Base-by-base conservation (phyloP, 2,888 invertebrate genomes). In the Pherbina coryleti region DNA sequence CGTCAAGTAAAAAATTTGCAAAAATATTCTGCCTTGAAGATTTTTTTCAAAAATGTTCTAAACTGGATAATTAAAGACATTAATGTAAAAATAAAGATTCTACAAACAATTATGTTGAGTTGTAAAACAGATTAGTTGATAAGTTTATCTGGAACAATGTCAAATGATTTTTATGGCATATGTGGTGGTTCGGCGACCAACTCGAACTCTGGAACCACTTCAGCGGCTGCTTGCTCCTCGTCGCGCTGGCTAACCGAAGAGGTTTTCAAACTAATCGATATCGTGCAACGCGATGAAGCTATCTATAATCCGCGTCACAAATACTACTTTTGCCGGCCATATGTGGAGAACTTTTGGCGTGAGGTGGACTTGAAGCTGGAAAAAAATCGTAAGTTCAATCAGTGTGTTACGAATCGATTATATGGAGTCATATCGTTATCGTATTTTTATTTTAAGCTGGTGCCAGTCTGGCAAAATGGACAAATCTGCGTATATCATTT, bases 321-420 rank as follows among this genome's bases (percentile, higher is more conserved):
- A 70, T 88, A 89, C 76, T 89, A 89, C 78, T 89, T 89, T 70
- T 89, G 89, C 78, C 84, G 89, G 5, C 88, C 89, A 0, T 89
- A 88, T 79, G 89, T 89, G 17, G 89, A 89, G 75, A 89, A 88
- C 81, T 88, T 89, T 70, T 89, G 89, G 89, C 86, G 88, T 19
- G 88, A 89, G 76, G 88, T 89, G 22, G 89, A 89, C 76, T 75
- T 86, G 2, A 87, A 88, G 76, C 79, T 89, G 17, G 86, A 86
- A 37, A 89, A 89, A 55, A 88, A 88, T 81, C 86, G 86, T 86
- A 80, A 84, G 84, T 83, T 34, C 14, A 57, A 11, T 22, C 14
- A 74, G 11, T 31, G 25, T 53, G 1, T 51, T 66, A n/a, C 22
- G 73, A 44, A 17, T 17, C 34, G 0, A 75, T 25, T 64, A 3